Conservation (phyloP, 1,140 invertebrate genomes). For the Penaeus chinensis region DNA sequence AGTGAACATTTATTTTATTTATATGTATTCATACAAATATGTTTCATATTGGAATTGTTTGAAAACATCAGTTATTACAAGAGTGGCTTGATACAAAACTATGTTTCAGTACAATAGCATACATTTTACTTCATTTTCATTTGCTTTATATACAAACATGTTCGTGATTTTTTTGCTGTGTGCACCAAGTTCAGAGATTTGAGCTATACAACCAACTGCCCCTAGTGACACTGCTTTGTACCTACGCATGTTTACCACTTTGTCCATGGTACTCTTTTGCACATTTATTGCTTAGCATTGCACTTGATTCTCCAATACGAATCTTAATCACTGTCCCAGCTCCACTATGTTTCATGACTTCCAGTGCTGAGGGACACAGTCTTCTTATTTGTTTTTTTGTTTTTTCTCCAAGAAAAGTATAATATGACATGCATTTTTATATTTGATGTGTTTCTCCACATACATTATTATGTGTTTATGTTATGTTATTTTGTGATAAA, state of each 20-base stretch:
- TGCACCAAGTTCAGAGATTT: not conserved
- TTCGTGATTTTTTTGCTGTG: too few species aligned
- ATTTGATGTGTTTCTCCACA: constrained; percentile 5
- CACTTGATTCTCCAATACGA: not conserved
- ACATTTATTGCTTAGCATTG: constrained; percentile 20
- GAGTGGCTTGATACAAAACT: too few species aligned
- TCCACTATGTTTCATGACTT: too few species aligned
- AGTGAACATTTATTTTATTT: not conserved
- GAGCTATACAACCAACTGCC: not conserved
- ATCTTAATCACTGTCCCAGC: too few species aligned
- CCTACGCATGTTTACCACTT: constrained; percentile 14
- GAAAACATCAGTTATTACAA: too few species aligned
- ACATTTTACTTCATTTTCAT: too few species aligned
- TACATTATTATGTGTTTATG: not conserved
- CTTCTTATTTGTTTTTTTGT: too few species aligned
- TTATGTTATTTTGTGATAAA: constrained; percentile 34
- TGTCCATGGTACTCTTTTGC: not conserved
- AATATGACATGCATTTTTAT: too few species aligned
- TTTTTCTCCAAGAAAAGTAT: too few species aligned
- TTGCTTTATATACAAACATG: too few species aligned
- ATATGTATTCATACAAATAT: not conserved
- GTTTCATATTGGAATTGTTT: not conserved
- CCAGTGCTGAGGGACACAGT: too few species aligned
- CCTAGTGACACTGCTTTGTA: constrained; percentile 29
- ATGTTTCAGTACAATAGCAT: too few species aligned